phyloP scores from a whole-genome alignment of 2,888 invertebrate genomes.

The Pantelozetes paolii region DNA sequence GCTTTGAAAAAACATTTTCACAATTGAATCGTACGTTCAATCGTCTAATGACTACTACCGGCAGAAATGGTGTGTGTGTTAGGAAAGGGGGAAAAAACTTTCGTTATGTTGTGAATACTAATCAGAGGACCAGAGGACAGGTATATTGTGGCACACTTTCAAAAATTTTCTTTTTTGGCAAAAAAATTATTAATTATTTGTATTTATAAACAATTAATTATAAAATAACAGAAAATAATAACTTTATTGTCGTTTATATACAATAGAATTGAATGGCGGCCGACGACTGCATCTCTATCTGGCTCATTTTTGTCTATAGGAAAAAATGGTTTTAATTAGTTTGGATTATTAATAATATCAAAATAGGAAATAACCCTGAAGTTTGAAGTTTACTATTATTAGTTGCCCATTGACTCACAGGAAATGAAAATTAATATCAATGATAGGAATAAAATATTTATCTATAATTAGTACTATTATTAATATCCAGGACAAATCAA shows the following conservation, averaged over 20 bases:
- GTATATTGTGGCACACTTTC: slow-evolving; percentile 24
- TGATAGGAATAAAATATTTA: too few relatives aligned
- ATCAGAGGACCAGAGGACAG: too few relatives aligned
- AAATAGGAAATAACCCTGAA: slow-evolving; percentile 1
- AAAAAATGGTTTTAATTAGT: neutral
- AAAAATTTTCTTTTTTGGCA: neutral
- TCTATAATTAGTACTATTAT: too few relatives aligned
- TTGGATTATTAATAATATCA: neutral
- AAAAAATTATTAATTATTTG: slow-evolving; percentile 5
- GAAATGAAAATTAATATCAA: too few relatives aligned
- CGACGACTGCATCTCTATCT: slow-evolving; percentile 87
- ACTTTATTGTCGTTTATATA: slow-evolving; percentile 32
- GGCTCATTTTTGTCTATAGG: slow-evolving; percentile 74
- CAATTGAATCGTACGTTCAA: too few relatives aligned
- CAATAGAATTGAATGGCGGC: slow-evolving; percentile 81
- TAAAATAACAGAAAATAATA: neutral
- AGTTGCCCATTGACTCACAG: too few relatives aligned
- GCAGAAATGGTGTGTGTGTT: too few relatives aligned
- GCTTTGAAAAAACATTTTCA: too few relatives aligned
- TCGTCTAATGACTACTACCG: too few relatives aligned
- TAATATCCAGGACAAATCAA: too few relatives aligned
- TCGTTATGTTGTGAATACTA: neutral
- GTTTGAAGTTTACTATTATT: too few relatives aligned
- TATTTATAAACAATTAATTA: slow-evolving; percentile 14
- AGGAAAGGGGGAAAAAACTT: too few relatives aligned